Conservation (phyloP, 2,888 invertebrate species). For the Sympetrum striolatum region DNA sequence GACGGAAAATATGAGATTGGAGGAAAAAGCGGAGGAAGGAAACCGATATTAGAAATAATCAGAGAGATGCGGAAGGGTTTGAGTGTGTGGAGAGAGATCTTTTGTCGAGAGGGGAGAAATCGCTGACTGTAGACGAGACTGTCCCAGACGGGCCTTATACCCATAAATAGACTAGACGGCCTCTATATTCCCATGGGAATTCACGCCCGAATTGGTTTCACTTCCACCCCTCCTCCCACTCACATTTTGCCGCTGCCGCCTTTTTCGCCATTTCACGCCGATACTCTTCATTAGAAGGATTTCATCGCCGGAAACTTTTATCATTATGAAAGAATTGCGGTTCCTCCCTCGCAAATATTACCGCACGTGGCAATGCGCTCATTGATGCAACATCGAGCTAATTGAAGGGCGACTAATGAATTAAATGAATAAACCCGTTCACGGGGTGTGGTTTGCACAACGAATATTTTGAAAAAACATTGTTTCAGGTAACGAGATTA, state of each 20-base stretch:
- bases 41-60: background rate
- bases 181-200: constrained; percentile 30
- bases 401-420: no score
- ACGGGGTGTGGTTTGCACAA: no score
- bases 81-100: background rate
- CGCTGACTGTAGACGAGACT: constrained; percentile 16
- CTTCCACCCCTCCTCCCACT: background rate
- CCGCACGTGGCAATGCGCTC: no score
- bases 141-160: constrained; percentile 42
- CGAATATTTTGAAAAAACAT: no score
- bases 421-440: no score
- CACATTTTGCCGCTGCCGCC: background rate
- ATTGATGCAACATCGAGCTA: no score
- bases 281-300: no score
- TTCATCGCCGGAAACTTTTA: no score
- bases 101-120: background rate
- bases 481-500: no score
- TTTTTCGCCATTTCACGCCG: background rate
- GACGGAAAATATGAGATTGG: background rate
- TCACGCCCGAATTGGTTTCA: constrained; percentile 9
- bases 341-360: no score
- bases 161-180: constrained; percentile 31
- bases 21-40: background rate
- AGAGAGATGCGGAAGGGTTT: background rate
- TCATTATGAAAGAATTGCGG: no score